phyloP scores from a whole-genome alignment of 2,888 invertebrate genomes.

The Geophilus truncorum region DNA sequence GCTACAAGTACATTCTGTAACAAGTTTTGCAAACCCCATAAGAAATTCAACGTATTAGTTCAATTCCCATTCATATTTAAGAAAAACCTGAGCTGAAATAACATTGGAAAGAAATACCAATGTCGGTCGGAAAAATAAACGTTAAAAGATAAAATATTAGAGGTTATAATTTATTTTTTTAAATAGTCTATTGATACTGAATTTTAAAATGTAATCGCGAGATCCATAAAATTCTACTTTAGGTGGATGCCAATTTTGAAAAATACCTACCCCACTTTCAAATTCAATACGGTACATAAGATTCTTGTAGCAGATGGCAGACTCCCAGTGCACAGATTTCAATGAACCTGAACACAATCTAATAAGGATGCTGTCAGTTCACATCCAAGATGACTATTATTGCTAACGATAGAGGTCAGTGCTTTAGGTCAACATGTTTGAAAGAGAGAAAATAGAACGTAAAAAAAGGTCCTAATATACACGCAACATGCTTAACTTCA shows the following conservation, averaged over 20 bases:
- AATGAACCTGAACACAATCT: constrained; percentile 20
- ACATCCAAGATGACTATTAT: constrained; percentile 20
- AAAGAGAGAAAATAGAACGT: not conserved
- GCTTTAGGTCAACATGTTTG: not conserved
- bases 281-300: not conserved
- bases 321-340: constrained; percentile 16
- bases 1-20: not conserved
- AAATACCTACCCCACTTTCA: not conserved
- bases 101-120: too few relatives aligned
- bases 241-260: not conserved
- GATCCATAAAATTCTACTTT: not conserved
- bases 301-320: constrained; percentile 11
- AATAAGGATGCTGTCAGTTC: constrained; percentile 20
- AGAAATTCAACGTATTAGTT: not conserved
- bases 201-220: too few relatives aligned
- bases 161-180: too few relatives aligned
- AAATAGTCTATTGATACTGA: too few relatives aligned
- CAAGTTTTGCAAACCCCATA: too few relatives aligned
- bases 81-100: too few relatives aligned
- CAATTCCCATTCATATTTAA: too few relatives aligned
- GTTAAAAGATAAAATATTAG: too few relatives aligned
- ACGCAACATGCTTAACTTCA: not conserved
- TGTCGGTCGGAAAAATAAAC: too few relatives aligned
- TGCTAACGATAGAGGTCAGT: constrained; percentile 20
- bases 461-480: not conserved